phyloP scores from a whole-genome alignment of 2,797 vertebrate genomes.

The Alcedo quadribrachys region DNA sequence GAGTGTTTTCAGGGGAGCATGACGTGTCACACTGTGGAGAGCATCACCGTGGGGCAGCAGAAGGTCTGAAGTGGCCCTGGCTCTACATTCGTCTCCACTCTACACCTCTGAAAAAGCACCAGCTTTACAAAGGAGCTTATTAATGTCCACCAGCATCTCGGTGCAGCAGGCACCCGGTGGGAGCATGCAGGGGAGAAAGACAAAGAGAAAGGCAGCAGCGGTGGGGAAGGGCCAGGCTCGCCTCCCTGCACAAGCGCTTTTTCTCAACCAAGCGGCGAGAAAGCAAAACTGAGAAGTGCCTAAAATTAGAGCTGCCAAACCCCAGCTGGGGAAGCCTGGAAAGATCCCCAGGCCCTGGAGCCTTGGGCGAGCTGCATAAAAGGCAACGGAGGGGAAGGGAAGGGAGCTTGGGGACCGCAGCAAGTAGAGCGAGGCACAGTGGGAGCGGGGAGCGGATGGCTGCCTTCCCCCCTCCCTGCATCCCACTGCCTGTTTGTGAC shows the following conservation, averaged over 20 bases:
- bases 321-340: conserved; percentile 72
- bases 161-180: not conserved
- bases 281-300: conserved; percentile 67
- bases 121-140: not conserved
- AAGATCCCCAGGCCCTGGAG: conserved; percentile 70
- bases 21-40: accelerated
- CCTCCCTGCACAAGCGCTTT: conserved; percentile 34
- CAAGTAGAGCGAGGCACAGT: conserved; percentile 57
- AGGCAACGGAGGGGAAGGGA: conserved; percentile 67
- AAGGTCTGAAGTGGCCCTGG: not conserved
- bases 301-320: conserved; percentile 72
- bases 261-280: conserved; percentile 35
- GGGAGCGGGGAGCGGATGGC: not conserved
- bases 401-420: conserved; percentile 43
- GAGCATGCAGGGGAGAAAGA: not conserved
- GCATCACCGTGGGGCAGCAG: not conserved
- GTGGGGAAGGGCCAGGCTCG: conserved; percentile 47
- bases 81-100: not conserved
- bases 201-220: conserved; percentile 49
- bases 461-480: not conserved
- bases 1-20: accelerated
- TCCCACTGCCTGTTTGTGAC: not conserved
- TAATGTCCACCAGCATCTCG: not conserved
- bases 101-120: not conserved
- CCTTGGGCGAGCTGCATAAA: conserved; percentile 68